Evolutionary conservation across 2,113 vertebrate species (phyloP).

Genomic region (Emberiza fucata): DNA sequence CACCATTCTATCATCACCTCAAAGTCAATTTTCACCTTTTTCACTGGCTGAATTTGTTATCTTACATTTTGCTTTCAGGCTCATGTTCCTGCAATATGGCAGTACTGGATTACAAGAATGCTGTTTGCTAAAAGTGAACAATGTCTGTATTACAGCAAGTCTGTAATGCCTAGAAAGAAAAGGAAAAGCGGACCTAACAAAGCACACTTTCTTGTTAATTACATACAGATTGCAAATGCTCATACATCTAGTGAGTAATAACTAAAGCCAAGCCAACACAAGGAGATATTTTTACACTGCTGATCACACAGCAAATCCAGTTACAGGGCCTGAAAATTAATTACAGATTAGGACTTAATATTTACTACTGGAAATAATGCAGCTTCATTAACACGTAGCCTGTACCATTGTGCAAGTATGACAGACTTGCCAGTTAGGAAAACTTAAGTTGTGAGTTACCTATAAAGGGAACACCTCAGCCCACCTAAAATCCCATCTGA

Average conservation of each 20-base stretch:
- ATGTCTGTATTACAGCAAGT: background rate
- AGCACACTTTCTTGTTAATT: background rate
- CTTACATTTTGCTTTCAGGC: constrained; percentile 71
- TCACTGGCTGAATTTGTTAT: constrained; percentile 75
- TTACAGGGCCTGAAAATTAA: background rate
- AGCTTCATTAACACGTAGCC: background rate
- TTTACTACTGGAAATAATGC: background rate
- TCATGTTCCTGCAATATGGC: constrained; percentile 55
- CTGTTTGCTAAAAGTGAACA: constrained; percentile 49
- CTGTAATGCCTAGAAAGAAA: constrained; percentile 38
- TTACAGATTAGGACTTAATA: background rate
- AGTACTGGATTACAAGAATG: constrained; percentile 47
- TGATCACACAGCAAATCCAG: constrained; percentile 4
- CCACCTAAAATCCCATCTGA: background rate
- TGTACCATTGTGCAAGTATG: background rate
- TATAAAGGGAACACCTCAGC: background rate
- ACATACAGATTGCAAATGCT: background rate
- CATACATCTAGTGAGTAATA: background rate
- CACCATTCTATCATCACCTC: constrained; percentile 76
- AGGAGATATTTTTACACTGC: background rate
- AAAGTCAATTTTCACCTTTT: constrained; percentile 83
- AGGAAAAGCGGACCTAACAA: background rate
- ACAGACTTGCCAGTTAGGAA: background rate
- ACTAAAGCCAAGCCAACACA: background rate
- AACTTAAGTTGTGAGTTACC: background rate